phyloP scores from a whole-genome alignment of 1,140 invertebrate genomes.

The Melipona quadrifasciata region DNA sequence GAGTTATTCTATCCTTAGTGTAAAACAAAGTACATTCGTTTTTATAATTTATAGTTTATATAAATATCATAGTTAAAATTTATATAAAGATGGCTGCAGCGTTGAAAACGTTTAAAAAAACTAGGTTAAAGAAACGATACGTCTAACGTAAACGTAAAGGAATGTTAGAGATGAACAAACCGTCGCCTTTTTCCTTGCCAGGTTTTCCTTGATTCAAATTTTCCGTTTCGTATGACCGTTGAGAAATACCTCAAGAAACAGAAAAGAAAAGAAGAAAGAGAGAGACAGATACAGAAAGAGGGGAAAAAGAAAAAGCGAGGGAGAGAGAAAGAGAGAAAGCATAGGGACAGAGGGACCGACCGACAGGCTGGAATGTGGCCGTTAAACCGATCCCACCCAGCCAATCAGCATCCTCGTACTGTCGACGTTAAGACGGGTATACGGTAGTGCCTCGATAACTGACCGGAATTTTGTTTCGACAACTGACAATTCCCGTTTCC shows the following conservation, averaged over 20 bases:
- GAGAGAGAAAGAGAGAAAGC: neutral
- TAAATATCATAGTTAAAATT: no score
- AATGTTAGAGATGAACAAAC: neutral
- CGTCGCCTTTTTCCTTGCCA: neutral
- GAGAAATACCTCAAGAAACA: slow-evolving; percentile 32
- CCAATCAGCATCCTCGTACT: slow-evolving; percentile 58
- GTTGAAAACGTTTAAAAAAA: neutral
- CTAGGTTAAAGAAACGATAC: neutral
- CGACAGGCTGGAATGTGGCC: slow-evolving; percentile 63
- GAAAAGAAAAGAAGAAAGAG: slow-evolving; percentile 20
- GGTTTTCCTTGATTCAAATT: slow-evolving; percentile 28
- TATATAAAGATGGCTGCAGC: slow-evolving; percentile 12
- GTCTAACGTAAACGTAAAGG: neutral
- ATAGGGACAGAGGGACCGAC: slow-evolving; percentile 38
- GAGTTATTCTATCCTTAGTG: neutral
- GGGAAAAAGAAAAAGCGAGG: neutral
- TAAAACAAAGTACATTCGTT: neutral
- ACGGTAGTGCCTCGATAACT: neutral
- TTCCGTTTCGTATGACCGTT: slow-evolving; percentile 16
- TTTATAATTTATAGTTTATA: neutral
- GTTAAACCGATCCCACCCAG: slow-evolving; percentile 62
- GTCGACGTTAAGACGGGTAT: slow-evolving; percentile 46
- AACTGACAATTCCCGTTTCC: neutral
- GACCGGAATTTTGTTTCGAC: neutral
- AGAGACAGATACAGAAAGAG: neutral